Conservation (phyloP, 2,888 invertebrate species). For the Drosophila antonietae region DNA sequence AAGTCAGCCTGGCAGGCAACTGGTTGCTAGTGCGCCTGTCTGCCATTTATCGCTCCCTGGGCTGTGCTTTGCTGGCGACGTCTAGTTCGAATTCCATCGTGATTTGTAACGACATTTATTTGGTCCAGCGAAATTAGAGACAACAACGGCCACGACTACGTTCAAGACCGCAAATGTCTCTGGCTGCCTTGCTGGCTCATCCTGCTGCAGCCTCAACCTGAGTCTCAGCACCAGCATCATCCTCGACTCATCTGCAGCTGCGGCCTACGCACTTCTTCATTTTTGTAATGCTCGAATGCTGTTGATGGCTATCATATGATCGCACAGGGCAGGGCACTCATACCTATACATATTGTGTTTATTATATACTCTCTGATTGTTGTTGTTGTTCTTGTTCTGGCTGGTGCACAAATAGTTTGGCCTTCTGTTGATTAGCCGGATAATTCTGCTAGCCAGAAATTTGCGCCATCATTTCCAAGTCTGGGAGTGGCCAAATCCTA, state of each 20-base stretch:
- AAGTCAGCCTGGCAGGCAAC: slow-evolving; percentile 27
- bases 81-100: slow-evolving; percentile 76
- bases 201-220: slow-evolving; percentile 42
- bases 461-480: slow-evolving; percentile 59
- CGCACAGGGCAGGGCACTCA: slow-evolving; percentile 48
- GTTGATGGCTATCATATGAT: slow-evolving; percentile 66
- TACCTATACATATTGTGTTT: slow-evolving; percentile 20
- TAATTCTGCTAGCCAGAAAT: slow-evolving; percentile 59
- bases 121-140: slow-evolving; percentile 77
- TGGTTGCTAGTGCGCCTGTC: slow-evolving; percentile 45
- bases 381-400: slow-evolving; percentile 11
- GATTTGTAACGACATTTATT: slow-evolving; percentile 84
- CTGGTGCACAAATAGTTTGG: slow-evolving; percentile 36
- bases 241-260: slow-evolving; percentile 32
- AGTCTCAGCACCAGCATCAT: slow-evolving; percentile 18
- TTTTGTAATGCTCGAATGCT: slow-evolving; percentile 41
- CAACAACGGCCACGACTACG: slow-evolving; percentile 43
- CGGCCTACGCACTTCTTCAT: slow-evolving; percentile 69
- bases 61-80: slow-evolving; percentile 65
- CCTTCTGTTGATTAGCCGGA: slow-evolving; percentile 66
- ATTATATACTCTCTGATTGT: neutral
- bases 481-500: slow-evolving; percentile 62
- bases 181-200: slow-evolving; percentile 11
- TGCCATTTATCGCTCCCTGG: slow-evolving; percentile 79
- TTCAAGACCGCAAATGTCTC: slow-evolving; percentile 28